Evolutionary conservation across 2,797 vertebrate genomes (phyloP).

Genomic region (Erethizon dorsatum): DNA sequence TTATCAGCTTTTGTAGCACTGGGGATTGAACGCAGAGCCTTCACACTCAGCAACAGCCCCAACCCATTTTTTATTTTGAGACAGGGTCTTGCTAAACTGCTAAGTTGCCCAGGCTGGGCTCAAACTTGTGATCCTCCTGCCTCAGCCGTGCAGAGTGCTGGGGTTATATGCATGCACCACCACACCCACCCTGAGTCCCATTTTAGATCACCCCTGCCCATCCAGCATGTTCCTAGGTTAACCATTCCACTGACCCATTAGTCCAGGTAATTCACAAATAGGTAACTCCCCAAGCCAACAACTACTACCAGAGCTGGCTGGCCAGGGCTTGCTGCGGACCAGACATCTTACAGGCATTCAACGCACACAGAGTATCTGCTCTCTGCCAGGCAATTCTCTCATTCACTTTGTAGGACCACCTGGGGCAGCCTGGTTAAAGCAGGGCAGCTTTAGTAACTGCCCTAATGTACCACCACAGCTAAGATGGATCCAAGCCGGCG

Average conservation of each 20-base stretch:
- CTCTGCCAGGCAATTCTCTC: too few species aligned
- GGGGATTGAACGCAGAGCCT: background rate
- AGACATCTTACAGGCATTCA: too few species aligned
- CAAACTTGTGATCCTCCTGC: background rate
- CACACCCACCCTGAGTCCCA: background rate
- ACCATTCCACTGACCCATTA: background rate
- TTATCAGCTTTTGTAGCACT: background rate
- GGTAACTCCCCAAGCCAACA: background rate
- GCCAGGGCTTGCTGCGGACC: accelerated
- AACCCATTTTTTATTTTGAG: background rate
- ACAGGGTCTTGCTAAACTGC: background rate
- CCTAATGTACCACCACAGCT: accelerated
- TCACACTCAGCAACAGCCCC: background rate
- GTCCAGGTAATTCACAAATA: background rate
- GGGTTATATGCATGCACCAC: background rate
- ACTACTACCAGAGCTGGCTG: accelerated
- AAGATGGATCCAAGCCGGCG: accelerated
- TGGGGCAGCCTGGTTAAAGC: accelerated
- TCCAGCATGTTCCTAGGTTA: background rate
- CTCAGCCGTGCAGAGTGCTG: background rate
- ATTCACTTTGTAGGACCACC: accelerated
- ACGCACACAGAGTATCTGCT: accelerated
- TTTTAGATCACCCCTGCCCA: background rate
- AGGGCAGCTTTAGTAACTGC: too few species aligned
- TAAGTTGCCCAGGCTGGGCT: background rate